Conservation (phyloP, 2,888 invertebrate genomes). For the Entomobrya proxima region DNA sequence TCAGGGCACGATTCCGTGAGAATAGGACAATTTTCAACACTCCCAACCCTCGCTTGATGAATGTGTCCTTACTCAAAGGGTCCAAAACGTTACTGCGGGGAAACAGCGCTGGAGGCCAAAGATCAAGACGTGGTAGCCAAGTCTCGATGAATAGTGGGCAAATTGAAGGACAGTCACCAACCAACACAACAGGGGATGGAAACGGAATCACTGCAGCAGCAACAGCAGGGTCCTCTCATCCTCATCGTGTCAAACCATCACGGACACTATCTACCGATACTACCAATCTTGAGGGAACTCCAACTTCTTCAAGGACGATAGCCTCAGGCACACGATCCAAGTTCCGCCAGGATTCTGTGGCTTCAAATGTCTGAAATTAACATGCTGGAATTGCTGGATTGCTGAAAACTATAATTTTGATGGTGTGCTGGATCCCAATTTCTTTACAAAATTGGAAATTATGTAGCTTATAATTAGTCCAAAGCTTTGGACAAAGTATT, state of each 20-base stretch:
- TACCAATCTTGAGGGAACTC: conserved; percentile 60
- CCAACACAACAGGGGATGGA: conserved; percentile 35
- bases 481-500: no score
- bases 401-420: no score
- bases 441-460: no score
- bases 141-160: conserved; percentile 69
- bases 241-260: conserved; percentile 66
- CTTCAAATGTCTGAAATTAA: conserved; percentile 67
- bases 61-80: conserved; percentile 77
- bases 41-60: conserved; percentile 95
- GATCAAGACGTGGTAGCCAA: conserved; percentile 72
- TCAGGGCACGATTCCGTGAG: conserved; percentile 92
- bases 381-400: not conserved
- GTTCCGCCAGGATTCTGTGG: conserved; percentile 72
- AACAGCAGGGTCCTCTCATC: conserved; percentile 59
- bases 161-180: conserved; percentile 49
- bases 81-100: conserved; percentile 74
- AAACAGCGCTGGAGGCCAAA: conserved; percentile 70
- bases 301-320: conserved; percentile 55
- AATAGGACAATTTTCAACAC: conserved; percentile 96
- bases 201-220: conserved; percentile 48
- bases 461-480: no score
- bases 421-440: no score
- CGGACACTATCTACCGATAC: conserved; percentile 70
- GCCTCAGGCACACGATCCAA: conserved; percentile 53